Conservation (phyloP, 2,888 invertebrate species). For the Meghimatium bilineatum region DNA sequence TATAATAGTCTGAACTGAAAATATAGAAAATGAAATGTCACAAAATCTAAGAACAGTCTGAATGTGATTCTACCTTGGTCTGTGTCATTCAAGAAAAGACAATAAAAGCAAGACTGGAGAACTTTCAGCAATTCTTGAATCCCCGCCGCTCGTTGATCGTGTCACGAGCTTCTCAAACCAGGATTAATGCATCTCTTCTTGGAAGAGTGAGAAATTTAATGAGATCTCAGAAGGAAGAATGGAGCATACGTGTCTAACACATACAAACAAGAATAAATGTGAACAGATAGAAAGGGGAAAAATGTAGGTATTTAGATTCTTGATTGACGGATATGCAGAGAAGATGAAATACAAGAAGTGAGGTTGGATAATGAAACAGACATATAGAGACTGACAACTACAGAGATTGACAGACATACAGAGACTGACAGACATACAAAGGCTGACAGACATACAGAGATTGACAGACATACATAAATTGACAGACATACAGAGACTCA, state of each 20-base stretch:
- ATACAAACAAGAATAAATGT: background rate
- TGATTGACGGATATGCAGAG: slow-evolving; percentile 25
- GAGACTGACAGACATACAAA: no score
- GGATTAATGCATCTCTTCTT: background rate
- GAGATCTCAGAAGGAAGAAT: background rate
- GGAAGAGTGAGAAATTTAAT: background rate
- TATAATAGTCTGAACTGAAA: no score
- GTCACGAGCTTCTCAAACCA: background rate
- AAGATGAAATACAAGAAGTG: no score
- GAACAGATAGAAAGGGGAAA: background rate
- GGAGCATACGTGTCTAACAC: background rate
- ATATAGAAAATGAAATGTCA: no score
- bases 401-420: no score
- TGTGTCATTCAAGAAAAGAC: background rate
- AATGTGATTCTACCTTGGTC: background rate
- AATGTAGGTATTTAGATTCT: no score
- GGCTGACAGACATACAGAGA: no score
- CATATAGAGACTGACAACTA: no score
- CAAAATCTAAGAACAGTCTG: no score
- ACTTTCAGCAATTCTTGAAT: background rate
- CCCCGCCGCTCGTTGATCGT: background rate
- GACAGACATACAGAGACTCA: no score
- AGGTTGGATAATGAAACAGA: slow-evolving; percentile 32
- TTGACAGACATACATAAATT: no score
- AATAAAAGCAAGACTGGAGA: background rate